Percentiles rank a stretch among this genome's conserved stretches.
Evolutionary conservation across 2,888 invertebrate genomes (phyloP).

Genomic region (Oeneis ivallda): DNA sequence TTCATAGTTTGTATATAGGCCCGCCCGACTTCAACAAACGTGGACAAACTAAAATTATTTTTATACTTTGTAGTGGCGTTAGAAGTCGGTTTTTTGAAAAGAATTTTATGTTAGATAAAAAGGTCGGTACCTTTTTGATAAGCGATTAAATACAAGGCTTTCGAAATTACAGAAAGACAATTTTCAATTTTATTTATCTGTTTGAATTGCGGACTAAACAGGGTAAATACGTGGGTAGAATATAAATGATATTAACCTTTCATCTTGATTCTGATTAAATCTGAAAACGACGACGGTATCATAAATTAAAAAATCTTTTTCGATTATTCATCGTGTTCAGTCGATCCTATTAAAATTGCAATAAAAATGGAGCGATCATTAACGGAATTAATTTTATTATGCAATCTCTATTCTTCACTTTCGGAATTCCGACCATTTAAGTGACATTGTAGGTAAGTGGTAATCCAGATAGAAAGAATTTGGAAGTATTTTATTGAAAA

Average conservation of each 20-base stretch:
- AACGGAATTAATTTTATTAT: constrained; percentile 4
- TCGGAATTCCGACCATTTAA: background rate
- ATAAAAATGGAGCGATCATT: constrained; percentile 12
- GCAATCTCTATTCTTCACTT: constrained; percentile 4
- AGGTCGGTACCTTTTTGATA: too few relatives aligned
- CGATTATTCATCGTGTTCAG: constrained; percentile 4
- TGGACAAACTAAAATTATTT: too few relatives aligned
- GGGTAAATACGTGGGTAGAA: background rate
- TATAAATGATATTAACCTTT: background rate
- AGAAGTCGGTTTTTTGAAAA: too few relatives aligned
- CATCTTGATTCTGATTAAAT: background rate
- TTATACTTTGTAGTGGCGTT: too few relatives aligned
- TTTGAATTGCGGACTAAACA: background rate
- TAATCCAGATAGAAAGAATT: background rate
- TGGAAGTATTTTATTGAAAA: background rate
- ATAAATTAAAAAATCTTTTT: background rate
- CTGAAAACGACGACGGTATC: background rate
- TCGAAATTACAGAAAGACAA: too few relatives aligned
- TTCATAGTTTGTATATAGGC: too few relatives aligned
- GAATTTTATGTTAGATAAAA: too few relatives aligned
- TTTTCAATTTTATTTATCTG: too few relatives aligned
- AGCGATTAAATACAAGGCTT: too few relatives aligned
- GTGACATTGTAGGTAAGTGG: background rate
- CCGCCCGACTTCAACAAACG: too few relatives aligned
- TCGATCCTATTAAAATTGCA: constrained; percentile 1